Conservation (phyloP, 2,888 invertebrate genomes). For the Caenorhabditis drosophilae region DNA sequence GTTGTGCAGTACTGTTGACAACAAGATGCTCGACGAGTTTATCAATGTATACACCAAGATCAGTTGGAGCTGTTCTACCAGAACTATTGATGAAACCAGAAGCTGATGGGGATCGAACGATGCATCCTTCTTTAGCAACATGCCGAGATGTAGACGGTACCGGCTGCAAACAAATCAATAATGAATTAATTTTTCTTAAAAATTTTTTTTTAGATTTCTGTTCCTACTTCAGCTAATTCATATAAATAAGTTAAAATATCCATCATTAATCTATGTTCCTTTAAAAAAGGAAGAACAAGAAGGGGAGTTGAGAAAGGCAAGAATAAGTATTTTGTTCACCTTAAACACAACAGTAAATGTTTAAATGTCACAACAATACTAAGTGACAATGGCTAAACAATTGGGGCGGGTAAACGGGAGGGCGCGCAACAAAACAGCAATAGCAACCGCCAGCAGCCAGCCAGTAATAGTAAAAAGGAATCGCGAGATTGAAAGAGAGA, state of each 20-base stretch:
- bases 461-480: too few species aligned
- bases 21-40: constrained; percentile 55
- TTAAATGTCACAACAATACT: too few species aligned
- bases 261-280: constrained; percentile 9
- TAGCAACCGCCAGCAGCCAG: too few species aligned
- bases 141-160: constrained; percentile 44
- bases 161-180: constrained; percentile 36
- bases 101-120: too few species aligned
- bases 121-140: neutral
- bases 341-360: too few species aligned
- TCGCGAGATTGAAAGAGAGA: too few species aligned
- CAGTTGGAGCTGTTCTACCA: constrained; percentile 5
- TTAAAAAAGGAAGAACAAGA: neutral
- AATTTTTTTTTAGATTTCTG: neutral
- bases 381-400: too few species aligned
- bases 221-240: constrained; percentile 26
- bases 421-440: too few species aligned
- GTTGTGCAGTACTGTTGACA: constrained; percentile 39
- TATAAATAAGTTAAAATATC: constrained; percentile 29
- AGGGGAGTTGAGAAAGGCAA: neutral
- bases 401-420: too few species aligned
- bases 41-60: constrained; percentile 54
- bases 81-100: neutral
- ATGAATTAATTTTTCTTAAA: neutral
- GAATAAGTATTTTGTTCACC: too few species aligned